Conservation (phyloP, 2,888 invertebrate species). For the Nomada ferruginata region DNA sequence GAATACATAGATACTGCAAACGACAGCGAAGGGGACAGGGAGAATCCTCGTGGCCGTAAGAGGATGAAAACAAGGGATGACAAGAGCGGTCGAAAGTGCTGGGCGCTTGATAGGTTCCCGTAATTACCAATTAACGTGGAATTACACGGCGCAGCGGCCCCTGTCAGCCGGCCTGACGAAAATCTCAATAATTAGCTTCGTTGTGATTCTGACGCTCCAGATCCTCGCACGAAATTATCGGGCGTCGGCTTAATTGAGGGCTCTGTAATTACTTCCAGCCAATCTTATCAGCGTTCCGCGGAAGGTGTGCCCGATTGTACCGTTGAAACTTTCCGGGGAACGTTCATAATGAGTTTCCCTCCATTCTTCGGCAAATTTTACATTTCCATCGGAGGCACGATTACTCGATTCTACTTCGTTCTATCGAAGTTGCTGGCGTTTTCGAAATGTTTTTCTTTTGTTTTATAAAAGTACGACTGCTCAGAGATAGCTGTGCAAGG, state of each 20-base stretch:
- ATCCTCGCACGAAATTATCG: conserved; percentile 68
- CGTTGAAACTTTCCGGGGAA: conserved; percentile 26
- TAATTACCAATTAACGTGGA: conserved; percentile 78
- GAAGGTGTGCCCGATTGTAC: conserved; percentile 38
- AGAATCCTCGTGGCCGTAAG: neutral
- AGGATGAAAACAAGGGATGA: conserved; percentile 15
- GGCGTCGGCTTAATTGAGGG: conserved; percentile 64
- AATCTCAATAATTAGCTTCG: conserved; percentile 75
- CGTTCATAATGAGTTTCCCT: conserved; percentile 40
- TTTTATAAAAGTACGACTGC: no score
- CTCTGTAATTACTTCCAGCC: conserved; percentile 66
- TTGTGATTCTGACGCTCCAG: conserved; percentile 63
- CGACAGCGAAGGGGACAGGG: neutral
- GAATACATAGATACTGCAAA: neutral
- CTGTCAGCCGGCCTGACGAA: conserved; percentile 64
- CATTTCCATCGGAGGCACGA: neutral
- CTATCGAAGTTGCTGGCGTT: no score
- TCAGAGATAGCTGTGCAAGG: no score
- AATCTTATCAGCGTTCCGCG: conserved; percentile 60
- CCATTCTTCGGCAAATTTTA: conserved; percentile 22
- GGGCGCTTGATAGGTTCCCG: conserved; percentile 59
- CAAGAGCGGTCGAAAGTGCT: conserved; percentile 31
- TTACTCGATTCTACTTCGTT: no score
- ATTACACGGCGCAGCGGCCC: conserved; percentile 69
- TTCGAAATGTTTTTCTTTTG: no score